Conservation (phyloP, 2,888 invertebrate species). For the Timandra comae region DNA sequence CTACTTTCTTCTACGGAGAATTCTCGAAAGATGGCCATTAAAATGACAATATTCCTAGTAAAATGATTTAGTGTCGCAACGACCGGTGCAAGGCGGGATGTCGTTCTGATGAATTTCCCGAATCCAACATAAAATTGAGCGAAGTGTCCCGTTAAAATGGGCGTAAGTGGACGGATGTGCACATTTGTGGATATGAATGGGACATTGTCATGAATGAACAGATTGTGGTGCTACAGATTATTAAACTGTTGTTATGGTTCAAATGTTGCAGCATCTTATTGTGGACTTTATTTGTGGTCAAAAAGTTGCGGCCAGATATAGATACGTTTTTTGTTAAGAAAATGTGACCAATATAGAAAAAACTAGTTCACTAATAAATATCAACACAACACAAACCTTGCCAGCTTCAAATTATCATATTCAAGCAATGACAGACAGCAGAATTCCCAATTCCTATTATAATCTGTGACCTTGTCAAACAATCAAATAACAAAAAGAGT, state of each 20-base stretch:
- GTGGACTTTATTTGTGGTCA: too few relatives aligned
- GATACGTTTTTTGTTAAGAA: too few relatives aligned
- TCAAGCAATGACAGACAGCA: too few relatives aligned
- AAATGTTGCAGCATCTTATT: too few relatives aligned
- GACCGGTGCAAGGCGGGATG: constrained; percentile 33
- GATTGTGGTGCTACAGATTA: constrained; percentile 19
- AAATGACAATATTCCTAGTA: constrained; percentile 51
- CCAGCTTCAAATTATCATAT: too few relatives aligned
- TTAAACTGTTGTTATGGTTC: too few relatives aligned
- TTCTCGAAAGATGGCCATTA: neutral
- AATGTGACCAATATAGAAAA: too few relatives aligned
- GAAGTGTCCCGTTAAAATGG: constrained; percentile 45
- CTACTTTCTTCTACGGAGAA: too few relatives aligned
- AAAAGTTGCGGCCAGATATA: too few relatives aligned
- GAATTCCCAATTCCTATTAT: neutral
- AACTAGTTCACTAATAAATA: too few relatives aligned
- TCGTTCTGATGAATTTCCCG: constrained; percentile 51
- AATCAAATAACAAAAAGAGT: constrained; percentile 4
- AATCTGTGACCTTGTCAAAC: constrained; percentile 1
- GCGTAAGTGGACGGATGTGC: constrained; percentile 58
- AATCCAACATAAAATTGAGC: constrained; percentile 44
- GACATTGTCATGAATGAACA: constrained; percentile 28
- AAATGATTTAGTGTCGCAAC: constrained; percentile 33
- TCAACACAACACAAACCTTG: too few relatives aligned
- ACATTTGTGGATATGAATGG: constrained; percentile 29